These are phyloP conservation scores for Turnix velox DNA, from an alignment of 2,113 vertebrate genomes.

Conservation along the genomic window DNA sequence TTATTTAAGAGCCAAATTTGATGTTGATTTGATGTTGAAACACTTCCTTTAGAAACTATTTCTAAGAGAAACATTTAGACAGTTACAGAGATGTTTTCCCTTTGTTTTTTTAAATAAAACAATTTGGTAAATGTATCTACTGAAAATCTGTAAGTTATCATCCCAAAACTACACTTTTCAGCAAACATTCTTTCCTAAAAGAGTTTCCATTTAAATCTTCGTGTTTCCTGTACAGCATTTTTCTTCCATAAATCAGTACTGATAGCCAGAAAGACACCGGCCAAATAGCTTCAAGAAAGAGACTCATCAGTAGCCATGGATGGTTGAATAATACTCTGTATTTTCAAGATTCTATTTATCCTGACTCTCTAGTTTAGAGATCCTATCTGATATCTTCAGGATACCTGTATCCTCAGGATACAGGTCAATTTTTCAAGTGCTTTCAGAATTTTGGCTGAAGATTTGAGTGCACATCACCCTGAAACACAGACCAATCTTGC, in stretches of 20 bases:
- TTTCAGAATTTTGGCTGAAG: not conserved
- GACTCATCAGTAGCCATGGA: constrained; percentile 9
- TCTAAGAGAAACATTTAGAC: constrained; percentile 28
- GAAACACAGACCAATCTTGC: not conserved
- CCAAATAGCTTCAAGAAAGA: constrained; percentile 34
- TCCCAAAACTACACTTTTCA: constrained; percentile 35
- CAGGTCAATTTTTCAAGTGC: not conserved
- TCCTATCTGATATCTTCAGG: not conserved
- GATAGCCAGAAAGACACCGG: constrained; percentile 28
- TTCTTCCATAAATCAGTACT: constrained; percentile 42
- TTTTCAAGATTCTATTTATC: constrained; percentile 24
- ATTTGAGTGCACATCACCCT: not conserved
- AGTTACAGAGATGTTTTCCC: not conserved
- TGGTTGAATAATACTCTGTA: not conserved
- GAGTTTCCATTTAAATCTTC: constrained; percentile 22
- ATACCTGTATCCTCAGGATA: not conserved
- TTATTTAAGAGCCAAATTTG: not conserved
- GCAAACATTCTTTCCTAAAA: constrained; percentile 36
- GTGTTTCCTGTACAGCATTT: constrained; percentile 3
- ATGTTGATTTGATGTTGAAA: not conserved
- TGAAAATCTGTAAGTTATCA: constrained; percentile 46
- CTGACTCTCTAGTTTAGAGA: not conserved
- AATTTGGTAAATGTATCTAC: constrained; percentile 13
- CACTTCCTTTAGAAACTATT: constrained; percentile 3
- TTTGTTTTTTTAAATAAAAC: constrained; percentile 25